Evolutionary conservation across 1,140 invertebrate species (phyloP).

Genomic region (Heliconius eleuchia): DNA sequence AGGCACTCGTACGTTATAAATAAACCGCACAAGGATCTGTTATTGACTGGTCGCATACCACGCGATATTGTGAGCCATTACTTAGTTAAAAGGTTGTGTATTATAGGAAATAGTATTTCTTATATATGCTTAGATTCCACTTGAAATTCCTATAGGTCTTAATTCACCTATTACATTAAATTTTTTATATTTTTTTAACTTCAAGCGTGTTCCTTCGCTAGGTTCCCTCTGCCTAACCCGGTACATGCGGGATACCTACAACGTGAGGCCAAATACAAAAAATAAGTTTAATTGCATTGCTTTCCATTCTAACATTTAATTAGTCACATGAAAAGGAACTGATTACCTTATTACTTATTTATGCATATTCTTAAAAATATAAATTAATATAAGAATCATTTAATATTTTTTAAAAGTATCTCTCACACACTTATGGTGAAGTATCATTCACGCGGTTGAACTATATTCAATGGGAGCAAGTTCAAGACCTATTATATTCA

Average conservation of each 20-base stretch:
- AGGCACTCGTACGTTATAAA: conserved; percentile 18
- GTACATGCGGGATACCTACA: too few species aligned
- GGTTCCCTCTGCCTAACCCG: background rate
- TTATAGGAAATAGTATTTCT: background rate
- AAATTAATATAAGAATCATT: background rate
- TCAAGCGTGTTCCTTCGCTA: background rate
- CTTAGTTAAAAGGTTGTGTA: background rate
- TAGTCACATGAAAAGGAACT: too few species aligned
- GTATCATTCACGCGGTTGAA: background rate
- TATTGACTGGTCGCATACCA: conserved; percentile 25
- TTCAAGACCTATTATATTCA: background rate
- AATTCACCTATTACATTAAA: background rate
- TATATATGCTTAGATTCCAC: background rate
- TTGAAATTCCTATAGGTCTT: background rate
- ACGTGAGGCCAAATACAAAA: too few species aligned
- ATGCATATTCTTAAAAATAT: background rate
- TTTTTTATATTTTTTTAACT: background rate
- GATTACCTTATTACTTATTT: too few species aligned
- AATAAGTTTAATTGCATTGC: too few species aligned
- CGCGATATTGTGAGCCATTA: conserved; percentile 13
- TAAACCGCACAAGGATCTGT: conserved; percentile 27
- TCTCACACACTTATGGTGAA: background rate
- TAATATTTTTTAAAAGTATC: background rate
- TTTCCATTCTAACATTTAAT: too few species aligned
- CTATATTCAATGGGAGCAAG: background rate